A percentile compares a stretch with the other conserved stretches of the same genome.
Evolutionary conservation across 2,888 invertebrate genomes (phyloP).

Genomic region (Caenorhabditis doughertyi): DNA sequence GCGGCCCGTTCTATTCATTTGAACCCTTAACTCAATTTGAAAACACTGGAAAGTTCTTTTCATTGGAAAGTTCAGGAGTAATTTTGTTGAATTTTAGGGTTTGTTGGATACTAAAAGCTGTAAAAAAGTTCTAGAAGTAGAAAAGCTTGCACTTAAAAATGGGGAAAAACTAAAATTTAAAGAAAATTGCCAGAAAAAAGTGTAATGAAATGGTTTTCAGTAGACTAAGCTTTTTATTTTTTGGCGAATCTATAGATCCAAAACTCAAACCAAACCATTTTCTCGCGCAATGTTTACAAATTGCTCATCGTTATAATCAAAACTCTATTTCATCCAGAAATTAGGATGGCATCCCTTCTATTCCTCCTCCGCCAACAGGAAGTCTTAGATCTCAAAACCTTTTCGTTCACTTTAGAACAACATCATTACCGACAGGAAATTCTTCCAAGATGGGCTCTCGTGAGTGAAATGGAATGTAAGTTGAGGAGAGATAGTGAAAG

Average conservation of each 20-base stretch:
- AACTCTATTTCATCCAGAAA: neutral
- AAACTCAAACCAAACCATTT: too few species aligned
- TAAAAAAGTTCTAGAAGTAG: constrained; percentile 1
- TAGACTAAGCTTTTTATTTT: too few species aligned
- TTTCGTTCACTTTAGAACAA: constrained; percentile 44
- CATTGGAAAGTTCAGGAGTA: constrained; percentile 2
- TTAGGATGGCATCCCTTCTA: constrained; percentile 1
- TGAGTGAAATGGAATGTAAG: constrained; percentile 46
- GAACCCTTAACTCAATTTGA: constrained; percentile 56
- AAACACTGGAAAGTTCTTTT: constrained; percentile 50
- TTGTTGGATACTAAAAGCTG: too few species aligned
- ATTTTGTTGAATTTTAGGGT: too few species aligned
- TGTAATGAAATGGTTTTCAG: too few species aligned
- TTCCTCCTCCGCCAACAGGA: too few species aligned
- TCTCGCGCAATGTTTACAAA: too few species aligned
- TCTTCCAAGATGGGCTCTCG: constrained; percentile 39
- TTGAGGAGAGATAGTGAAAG: constrained; percentile 13
- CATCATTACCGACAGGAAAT: constrained; percentile 63
- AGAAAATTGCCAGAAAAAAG: neutral
- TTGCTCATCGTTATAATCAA: constrained; percentile 17
- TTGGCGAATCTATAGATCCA: too few species aligned
- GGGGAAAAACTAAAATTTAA: neutral
- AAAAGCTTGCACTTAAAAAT: neutral
- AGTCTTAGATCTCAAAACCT: constrained; percentile 18
- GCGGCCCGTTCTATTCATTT: constrained; percentile 39